Evolutionary conservation across 2,797 vertebrate species (phyloP), one percentile per base, ranked within the genome.

Genomic region (Meriones psammophilus): DNA sequence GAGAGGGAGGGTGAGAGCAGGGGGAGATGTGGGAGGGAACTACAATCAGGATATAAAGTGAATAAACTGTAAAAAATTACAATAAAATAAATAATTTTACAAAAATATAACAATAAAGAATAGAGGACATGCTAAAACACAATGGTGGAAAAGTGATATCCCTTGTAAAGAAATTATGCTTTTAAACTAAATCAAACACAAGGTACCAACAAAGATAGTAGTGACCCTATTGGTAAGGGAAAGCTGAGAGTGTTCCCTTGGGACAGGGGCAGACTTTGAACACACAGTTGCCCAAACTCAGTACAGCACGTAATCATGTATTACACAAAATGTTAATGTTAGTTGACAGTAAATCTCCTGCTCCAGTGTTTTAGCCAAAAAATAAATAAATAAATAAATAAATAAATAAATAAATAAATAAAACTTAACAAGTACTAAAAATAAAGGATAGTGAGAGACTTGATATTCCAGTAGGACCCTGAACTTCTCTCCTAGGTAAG

Each of bases 271-370:
- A 4, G 1, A 46, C 62, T 64, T 92, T 39, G 33, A 87, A 30
- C 3, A 1, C 0, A 36, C 1, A 54, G 3, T 10, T 64, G 20
- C 18, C 2, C 3, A 36, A 0, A 0, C 18, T 42, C 28, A 58
- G 14, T 36, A 9, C 0, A 30, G 36, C 20, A 26, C 50, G 58
- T 15, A 17, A 64, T 22, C 17, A 46, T 8, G 13, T n/a, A 58
- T 42, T 62, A 8, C 24, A 30, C 5, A 4, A 10, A 15, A 28
- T 71, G 4, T 39, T 78, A 4, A 26, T 62, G 6, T 42, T 30
- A 18, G 1, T 95, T 71, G 26, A 56, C 12, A 88, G 4, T 46
- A 71, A 33, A 20, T 74, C 1, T 14, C 24, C 0, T 46, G 2
- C 20, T 64, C 7, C 83, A 42, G 8, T 58, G 5, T 66, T 89